phyloP scores from a whole-genome alignment of 2,888 invertebrate species.

The Leptinotarsa peninsularis region DNA sequence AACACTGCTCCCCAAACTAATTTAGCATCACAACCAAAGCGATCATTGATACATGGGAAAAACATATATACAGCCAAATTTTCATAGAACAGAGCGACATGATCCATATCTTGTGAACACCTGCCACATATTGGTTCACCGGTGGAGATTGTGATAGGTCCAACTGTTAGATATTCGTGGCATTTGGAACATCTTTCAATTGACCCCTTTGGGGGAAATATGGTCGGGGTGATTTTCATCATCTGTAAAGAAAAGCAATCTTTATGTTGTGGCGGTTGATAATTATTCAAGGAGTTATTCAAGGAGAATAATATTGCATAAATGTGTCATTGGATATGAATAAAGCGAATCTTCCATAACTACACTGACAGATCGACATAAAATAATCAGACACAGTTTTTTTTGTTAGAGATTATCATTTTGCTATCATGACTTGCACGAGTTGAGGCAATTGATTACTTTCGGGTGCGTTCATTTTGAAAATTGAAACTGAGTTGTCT shows the following conservation, averaged over 20 bases:
- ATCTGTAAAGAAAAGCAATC: conserved; percentile 3
- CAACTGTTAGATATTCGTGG: conserved; percentile 13
- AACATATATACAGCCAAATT: conserved; percentile 18
- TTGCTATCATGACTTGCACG: no score
- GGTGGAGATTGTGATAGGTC: background rate
- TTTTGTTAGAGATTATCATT: no score
- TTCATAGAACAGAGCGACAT: conserved; percentile 2
- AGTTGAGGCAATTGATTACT: no score
- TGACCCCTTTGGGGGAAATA: background rate
- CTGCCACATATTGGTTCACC: conserved; percentile 14
- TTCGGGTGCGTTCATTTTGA: no score
- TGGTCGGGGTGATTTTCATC: background rate
- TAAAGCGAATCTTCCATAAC: no score
- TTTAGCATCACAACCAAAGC: conserved; percentile 13
- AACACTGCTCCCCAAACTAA: conserved; percentile 1
- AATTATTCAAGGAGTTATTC: no score
- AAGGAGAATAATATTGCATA: no score
- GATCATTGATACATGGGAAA: conserved; percentile 23
- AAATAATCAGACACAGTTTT: no score
- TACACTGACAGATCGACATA: no score
- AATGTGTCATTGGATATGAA: no score
- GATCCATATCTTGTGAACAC: background rate
- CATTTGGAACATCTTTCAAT: conserved; percentile 12
- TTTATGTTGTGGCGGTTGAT: no score
- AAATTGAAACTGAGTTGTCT: no score